Evolutionary conservation across 2,888 invertebrate species (phyloP), one percentile per base, ranked within the genome.

Genomic region (Phyllotreta cruciferae): DNA sequence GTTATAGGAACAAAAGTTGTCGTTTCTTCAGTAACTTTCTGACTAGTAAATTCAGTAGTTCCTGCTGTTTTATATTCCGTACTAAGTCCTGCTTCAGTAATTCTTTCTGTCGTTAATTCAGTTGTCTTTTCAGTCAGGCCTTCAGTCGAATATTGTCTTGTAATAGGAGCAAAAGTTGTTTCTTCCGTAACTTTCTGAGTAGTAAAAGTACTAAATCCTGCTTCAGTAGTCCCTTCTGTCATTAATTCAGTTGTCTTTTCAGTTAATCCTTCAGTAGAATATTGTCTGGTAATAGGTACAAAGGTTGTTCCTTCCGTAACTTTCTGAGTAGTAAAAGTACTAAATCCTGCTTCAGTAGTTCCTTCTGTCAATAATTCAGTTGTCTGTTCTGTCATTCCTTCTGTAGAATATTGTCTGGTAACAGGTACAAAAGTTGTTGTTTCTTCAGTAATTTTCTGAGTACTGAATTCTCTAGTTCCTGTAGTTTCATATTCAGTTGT

Each of bases 141-240:
- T 53, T 49, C 55, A 41, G 53, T 63, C 8, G 34, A 56, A 45
- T 11, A 36, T 52, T 49, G 9, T 57, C 45, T 41, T 52, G n/a
- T 1, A 37, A 8, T 35, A 41, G 11, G 14, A 42, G n/a, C 42
- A 9, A 39, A 24, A 6, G 53, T 57, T 50, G 8, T 44, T 38
- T 45, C 44, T 35, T 45, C 35, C 10, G 47, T 1, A 24, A 24
- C 24, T 24, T 24, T 24, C 24, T 24, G 24, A 24, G 2, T 24
- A 1, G 24, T 24, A 24, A 24, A 24, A 11, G 38, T 24, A 24
- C 2, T 24, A 24, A 24, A 4, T 24, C 4, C 24, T 24, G 24
- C 2, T 24, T 24, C 24, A 24, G 24, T 24, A 24, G 24, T 24
- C 1, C 24, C 24, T 24, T 24, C 24, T 24, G 24, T 24, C 24